A percentile compares a stretch with the other conserved stretches of the same genome.
phyloP scores from a whole-genome alignment of 2,113 vertebrate genomes.

The Cyrtonyx montezumae region DNA sequence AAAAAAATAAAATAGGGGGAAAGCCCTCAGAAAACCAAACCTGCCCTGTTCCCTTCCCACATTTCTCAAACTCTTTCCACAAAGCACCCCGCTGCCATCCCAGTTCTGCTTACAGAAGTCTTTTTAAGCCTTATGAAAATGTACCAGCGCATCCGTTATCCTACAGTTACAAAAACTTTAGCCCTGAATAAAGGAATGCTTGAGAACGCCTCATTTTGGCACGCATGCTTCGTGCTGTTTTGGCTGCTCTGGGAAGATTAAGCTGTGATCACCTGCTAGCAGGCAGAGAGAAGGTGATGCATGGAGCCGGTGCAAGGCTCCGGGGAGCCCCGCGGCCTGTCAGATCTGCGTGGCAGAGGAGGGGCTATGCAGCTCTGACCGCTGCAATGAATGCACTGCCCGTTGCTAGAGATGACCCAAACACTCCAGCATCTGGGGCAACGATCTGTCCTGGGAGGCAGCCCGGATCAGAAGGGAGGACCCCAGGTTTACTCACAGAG shows the following conservation, averaged over 20 bases:
- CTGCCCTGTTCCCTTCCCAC: neutral
- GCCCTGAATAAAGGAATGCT: neutral
- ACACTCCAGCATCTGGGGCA: neutral
- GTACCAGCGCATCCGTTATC: neutral
- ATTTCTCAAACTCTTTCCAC: neutral
- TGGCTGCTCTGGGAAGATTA: neutral
- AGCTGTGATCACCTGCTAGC: neutral
- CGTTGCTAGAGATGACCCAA: neutral
- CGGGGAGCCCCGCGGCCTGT: neutral
- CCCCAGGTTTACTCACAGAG: neutral
- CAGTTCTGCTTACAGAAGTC: neutral
- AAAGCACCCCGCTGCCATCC: neutral
- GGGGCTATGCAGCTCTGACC: neutral
- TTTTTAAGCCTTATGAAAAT: neutral
- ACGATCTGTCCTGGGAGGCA: neutral
- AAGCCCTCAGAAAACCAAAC: neutral
- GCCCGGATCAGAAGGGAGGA: neutral
- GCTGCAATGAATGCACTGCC: neutral
- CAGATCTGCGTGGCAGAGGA: neutral
- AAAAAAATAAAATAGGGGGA: neutral
- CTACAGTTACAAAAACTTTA: neutral
- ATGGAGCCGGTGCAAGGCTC: neutral
- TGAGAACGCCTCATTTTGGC: conserved; percentile 1
- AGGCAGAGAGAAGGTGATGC: neutral
- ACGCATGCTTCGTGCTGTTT: neutral